A percentile compares a stretch with the other conserved stretches of the same genome.
phyloP scores from a whole-genome alignment of 1,140 invertebrate species.

The Semibalanus balanoides region DNA sequence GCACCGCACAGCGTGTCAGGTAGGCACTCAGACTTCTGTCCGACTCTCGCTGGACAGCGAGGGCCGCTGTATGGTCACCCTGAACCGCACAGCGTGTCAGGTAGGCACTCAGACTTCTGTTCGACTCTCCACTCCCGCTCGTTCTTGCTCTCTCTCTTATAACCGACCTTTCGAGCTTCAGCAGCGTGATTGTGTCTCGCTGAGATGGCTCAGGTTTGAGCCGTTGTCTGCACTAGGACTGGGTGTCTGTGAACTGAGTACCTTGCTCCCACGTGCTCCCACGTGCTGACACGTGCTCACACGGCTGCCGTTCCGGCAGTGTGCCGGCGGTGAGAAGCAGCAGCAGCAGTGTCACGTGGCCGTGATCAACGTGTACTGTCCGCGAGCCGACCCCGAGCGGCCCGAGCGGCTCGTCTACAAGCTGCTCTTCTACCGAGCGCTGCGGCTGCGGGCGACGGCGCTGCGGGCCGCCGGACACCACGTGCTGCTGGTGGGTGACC shows the following conservation, averaged over 20 bases:
- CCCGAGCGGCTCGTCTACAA: conserved; percentile 35
- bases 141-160: too few relatives aligned
- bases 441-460: conserved; percentile 33
- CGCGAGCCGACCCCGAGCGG: conserved; percentile 33
- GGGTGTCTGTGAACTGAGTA: too few relatives aligned
- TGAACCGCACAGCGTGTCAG: conserved; percentile 25
- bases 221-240: too few relatives aligned
- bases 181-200: too few relatives aligned
- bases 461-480: conserved; percentile 32
- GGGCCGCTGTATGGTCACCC: conserved; percentile 36
- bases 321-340: neutral
- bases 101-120: neutral
- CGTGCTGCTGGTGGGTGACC: conserved; percentile 40
- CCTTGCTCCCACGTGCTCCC: too few relatives aligned
- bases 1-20: conserved; percentile 23
- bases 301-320: neutral
- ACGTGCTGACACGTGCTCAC: too few relatives aligned
- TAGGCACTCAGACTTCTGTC: neutral
- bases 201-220: too few relatives aligned
- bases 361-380: conserved; percentile 43
- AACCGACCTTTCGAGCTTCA: too few relatives aligned
- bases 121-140: too few relatives aligned
- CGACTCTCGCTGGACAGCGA: conserved; percentile 36
- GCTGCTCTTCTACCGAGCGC: conserved; percentile 35
- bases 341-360: conserved; percentile 20